Evolutionary conservation across 2,797 vertebrate genomes (phyloP).

Genomic region (Rhinatrema bivittatum): DNA sequence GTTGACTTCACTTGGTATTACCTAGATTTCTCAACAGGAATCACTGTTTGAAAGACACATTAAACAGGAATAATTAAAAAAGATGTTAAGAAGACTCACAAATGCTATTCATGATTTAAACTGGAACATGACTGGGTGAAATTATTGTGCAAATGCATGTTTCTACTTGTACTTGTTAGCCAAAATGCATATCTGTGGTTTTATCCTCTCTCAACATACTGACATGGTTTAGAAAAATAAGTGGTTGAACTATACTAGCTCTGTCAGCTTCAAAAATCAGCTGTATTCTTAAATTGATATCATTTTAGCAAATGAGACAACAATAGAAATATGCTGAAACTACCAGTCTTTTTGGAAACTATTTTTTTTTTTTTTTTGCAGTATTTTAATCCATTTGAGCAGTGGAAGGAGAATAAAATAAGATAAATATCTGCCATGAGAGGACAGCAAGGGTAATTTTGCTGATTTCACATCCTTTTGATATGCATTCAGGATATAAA

Average conservation of each 20-base stretch:
- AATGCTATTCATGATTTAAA: slow-evolving; percentile 3
- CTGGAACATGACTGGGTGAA: neutral
- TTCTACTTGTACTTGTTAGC: slow-evolving; percentile 12
- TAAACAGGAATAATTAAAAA: too few species aligned
- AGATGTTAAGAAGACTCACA: too few species aligned
- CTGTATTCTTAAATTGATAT: slow-evolving; percentile 14
- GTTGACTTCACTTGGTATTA: slow-evolving; percentile 18
- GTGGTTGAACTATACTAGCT: slow-evolving; percentile 2
- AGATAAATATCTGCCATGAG: slow-evolving; percentile 64
- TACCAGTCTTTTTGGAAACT: slow-evolving; percentile 30
- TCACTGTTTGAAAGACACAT: slow-evolving; percentile 18
- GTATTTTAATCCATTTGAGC: slow-evolving; percentile 43
- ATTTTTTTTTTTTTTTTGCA: too few species aligned
- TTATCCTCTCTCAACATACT: slow-evolving; percentile 9
- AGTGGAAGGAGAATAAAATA: slow-evolving; percentile 30
- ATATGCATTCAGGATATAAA: slow-evolving; percentile 60
- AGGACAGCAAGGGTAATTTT: too few species aligned
- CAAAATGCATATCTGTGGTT: slow-evolving; percentile 3
- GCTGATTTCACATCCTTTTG: too few species aligned
- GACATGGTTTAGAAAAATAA: slow-evolving; percentile 7
- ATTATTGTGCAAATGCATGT: neutral
- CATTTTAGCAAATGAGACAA: slow-evolving; percentile 28
- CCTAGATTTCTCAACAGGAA: slow-evolving; percentile 10
- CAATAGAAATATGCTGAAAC: slow-evolving; percentile 27
- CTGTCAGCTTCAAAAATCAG: slow-evolving; percentile 5